A percentile compares a stretch with the other conserved stretches of the same genome.
Evolutionary conservation across 2,797 vertebrate genomes (phyloP).

Genomic region (Pangasius macronema): DNA sequence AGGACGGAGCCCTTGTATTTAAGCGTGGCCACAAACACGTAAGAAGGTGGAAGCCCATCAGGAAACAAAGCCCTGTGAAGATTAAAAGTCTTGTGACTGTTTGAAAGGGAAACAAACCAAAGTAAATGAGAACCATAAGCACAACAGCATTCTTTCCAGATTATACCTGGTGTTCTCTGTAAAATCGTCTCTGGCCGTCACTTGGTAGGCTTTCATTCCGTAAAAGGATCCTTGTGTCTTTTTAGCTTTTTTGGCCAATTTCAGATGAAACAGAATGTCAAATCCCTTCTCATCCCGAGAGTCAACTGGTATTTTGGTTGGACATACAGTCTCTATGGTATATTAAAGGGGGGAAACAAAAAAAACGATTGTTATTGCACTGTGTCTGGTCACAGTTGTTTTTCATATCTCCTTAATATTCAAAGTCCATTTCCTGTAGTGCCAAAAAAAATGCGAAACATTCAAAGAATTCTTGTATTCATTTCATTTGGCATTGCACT

Average conservation of each 20-base stretch:
- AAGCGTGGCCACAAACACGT: conserved; percentile 94
- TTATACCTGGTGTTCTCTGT: conserved; percentile 88
- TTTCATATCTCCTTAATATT: conserved; percentile 26
- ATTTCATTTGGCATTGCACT: conserved; percentile 38
- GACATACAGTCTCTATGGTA: conserved; percentile 92
- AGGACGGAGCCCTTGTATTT: conserved; percentile 86
- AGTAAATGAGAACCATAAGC: conserved; percentile 5
- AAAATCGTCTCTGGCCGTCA: conserved; percentile 85
- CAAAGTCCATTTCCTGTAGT: neutral
- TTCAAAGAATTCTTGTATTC: conserved; percentile 37
- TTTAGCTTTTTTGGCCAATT: conserved; percentile 91
- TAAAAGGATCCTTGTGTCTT: conserved; percentile 85
- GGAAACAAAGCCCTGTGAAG: conserved; percentile 86
- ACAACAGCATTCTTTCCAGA: neutral
- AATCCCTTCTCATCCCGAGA: conserved; percentile 95
- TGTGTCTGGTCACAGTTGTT: neutral
- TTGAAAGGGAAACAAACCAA: conserved; percentile 10
- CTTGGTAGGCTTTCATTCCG: conserved; percentile 87
- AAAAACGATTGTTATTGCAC: neutral
- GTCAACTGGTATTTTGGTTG: conserved; percentile 86
- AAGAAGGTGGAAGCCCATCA: conserved; percentile 95
- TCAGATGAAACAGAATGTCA: conserved; percentile 89
- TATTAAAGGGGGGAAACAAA: conserved; percentile 34
- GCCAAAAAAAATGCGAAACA: conserved; percentile 37
- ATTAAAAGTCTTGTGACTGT: conserved; percentile 33